phyloP scores from a whole-genome alignment of 2,113 vertebrate species.

The Candoia aspera region DNA sequence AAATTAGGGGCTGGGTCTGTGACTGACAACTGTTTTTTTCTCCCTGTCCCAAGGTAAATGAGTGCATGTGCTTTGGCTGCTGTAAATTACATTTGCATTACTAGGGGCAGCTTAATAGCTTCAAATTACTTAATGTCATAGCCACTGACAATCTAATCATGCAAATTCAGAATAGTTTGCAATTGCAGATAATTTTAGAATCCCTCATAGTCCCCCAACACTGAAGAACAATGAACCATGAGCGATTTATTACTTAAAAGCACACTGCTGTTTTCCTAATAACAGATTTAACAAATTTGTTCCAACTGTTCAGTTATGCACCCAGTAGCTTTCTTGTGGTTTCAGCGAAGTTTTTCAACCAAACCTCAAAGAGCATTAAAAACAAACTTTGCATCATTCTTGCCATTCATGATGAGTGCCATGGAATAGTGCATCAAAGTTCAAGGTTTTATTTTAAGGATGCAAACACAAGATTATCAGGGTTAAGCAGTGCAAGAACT shows the following conservation, averaged over 20 bases:
- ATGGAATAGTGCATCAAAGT: slow-evolving; percentile 65
- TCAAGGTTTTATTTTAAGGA: slow-evolving; percentile 63
- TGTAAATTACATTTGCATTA: slow-evolving; percentile 56
- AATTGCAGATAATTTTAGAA: slow-evolving; percentile 66
- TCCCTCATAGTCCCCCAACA: slow-evolving; percentile 47
- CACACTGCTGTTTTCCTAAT: slow-evolving; percentile 69
- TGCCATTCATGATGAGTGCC: slow-evolving; percentile 56
- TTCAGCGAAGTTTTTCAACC: slow-evolving; percentile 69
- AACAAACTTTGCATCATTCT: slow-evolving; percentile 68
- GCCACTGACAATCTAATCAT: slow-evolving; percentile 61
- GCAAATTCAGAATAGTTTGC: slow-evolving; percentile 60
- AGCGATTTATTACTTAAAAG: slow-evolving; percentile 73
- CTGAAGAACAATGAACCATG: slow-evolving; percentile 67
- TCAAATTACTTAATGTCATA: slow-evolving; percentile 65
- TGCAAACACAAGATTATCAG: slow-evolving; percentile 56
- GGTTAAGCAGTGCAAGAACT: slow-evolving; percentile 51
- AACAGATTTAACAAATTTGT: slow-evolving; percentile 77
- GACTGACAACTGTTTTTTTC: not conserved
- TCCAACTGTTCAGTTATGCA: slow-evolving; percentile 70
- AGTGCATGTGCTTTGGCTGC: slow-evolving; percentile 45
- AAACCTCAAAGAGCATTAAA: slow-evolving; percentile 70
- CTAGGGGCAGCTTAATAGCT: slow-evolving; percentile 62
- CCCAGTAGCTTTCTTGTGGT: slow-evolving; percentile 70
- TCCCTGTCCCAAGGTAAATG: not conserved
- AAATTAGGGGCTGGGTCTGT: not conserved